Percentiles rank a stretch among this genome's conserved stretches.
phyloP scores from a whole-genome alignment of 2,888 invertebrate species.

The Synanthedon tipuliformis region DNA sequence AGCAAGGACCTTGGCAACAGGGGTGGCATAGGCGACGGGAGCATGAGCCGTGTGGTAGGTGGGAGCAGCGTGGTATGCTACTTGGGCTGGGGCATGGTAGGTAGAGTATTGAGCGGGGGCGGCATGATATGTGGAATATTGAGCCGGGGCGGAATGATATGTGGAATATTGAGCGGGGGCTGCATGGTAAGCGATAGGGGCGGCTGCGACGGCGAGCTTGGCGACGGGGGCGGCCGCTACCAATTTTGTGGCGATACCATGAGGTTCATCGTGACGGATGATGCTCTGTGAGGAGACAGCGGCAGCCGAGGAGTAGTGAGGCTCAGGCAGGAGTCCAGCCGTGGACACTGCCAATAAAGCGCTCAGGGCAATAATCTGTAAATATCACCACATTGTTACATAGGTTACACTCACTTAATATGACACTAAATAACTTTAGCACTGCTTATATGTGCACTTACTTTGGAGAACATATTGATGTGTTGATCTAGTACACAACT shows the following conservation, averaged over 20 bases:
- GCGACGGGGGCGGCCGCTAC: constrained; percentile 19
- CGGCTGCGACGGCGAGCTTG: constrained; percentile 9
- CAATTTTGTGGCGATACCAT: constrained; percentile 13
- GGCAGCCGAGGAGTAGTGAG: constrained; percentile 15
- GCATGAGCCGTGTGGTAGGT: constrained; percentile 13
- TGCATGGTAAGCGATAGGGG: constrained; percentile 14
- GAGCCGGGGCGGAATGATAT: constrained; percentile 22
- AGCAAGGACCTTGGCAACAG: constrained; percentile 13
- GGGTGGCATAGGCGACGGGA: constrained; percentile 11
- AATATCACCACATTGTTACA: constrained; percentile 1
- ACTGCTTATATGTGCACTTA: constrained; percentile 5
- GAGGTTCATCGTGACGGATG: constrained; percentile 27
- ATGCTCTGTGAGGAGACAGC: constrained; percentile 46
- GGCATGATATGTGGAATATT: constrained; percentile 13
- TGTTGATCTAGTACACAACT: constrained; percentile 6
- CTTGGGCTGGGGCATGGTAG: constrained; percentile 30
- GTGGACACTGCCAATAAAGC: constrained; percentile 19
- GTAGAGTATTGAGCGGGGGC: constrained; percentile 20
- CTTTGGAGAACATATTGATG: constrained; percentile 15
- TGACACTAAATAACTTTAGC: not conserved
- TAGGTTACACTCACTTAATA: not conserved
- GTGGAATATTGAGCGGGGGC: constrained; percentile 20
- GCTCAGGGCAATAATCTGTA: constrained; percentile 14
- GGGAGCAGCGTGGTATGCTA: constrained; percentile 10
- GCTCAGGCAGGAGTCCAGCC: constrained; percentile 13